Base-by-base conservation (phyloP, 2,888 invertebrate species). In the Ormyrus thymus region DNA sequence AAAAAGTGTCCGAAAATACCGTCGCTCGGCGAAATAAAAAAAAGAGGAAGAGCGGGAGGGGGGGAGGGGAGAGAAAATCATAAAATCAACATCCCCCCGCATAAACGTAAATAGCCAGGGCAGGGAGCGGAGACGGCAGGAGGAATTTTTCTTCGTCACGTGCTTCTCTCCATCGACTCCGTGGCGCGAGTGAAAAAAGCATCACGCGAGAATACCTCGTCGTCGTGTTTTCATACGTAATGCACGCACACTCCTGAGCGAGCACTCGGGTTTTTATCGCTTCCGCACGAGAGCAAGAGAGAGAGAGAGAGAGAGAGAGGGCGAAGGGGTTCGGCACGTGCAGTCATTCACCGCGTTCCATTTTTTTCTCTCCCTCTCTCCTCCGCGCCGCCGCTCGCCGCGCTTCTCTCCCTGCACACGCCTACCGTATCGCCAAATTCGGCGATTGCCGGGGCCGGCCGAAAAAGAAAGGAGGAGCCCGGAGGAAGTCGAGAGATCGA, bases 271-370 rank as follows among this genome's bases (percentile, higher is more conserved):
- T 61, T 74, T 80, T 74, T 73, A 76, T 77, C 76, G 69, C 73
- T 73, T 77, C 74, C 73, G 76, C 53, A 50, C 58, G 62, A 48
- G 61, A 68, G 48, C 29, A 3, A 29, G 29, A 29, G 29, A 29
- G 29, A 29, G 1, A 29, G 29, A 29, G 29, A 1, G 1, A 29
- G 29, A 29, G 29, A 29, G 29, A 29, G 29, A 29, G 29, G 4
- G 29, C 29, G 56, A 59, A 50, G 70, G 55, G 65, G 70, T 15
- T 65, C 76, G 61, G 69, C 76, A 80, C 80, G 80, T 76, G 73
- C 75, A 78, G 80, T 71, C 80, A 64, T 71, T 78, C 77, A 61
- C 62, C 61, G 77, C 55, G 66, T 71, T 80, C 72, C 76, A 76
- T 61, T 68, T 79, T 48, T 53, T 59, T 56, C 55, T 7, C 11